Base-by-base conservation (phyloP, 1,140 invertebrate species). In the Plutomurus gul region DNA sequence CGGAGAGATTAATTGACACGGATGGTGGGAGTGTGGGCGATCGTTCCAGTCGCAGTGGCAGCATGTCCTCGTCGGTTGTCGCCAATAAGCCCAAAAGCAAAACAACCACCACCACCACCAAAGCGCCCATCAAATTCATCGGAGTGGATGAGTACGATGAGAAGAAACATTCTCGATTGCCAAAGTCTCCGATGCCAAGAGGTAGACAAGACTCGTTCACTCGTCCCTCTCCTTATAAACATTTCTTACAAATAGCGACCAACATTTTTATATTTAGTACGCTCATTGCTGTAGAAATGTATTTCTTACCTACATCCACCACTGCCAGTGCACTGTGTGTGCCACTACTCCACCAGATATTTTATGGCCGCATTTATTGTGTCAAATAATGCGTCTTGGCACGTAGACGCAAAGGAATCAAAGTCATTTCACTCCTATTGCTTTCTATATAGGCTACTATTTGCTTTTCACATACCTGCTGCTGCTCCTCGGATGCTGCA, bases 51-150 rank as follows among this genome's bases (percentile, higher is more conserved):
- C 51, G 77, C 36, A 73, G 78, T 80, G 78, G 78, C n/a, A 74
- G 72, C 39, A 22, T 78, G 25, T 81, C 71, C 13, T 76, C 71
- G 4, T 51, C 81, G 73, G 75, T 39, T 37, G 49, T 56, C 16
- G 78, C 30, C 7, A 33, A 16, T 25, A 79, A 76, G 40, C 20
- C 43, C 30, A 75, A 70, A n/a, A 27, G 18, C n/a, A 76, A 71
- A 47, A 18, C 73, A 47, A 60, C 18, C 6, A 83, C 36, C 82
- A 78, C 46, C 85, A 84, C 80, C 84, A 82, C 75, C 85, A 85
- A 85, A 65, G 85, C 87, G 65, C 87, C 87, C 8, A 85, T 87
- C 74, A 86, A 87, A 82, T 87, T 87, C 80, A 85, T 87, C n/a
- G 85, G 85, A n/a, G 78, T 87, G 27, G 84, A 84, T 43, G 83